Conservation (phyloP, 1,140 invertebrate species). For the Psilanteris sp. region DNA sequence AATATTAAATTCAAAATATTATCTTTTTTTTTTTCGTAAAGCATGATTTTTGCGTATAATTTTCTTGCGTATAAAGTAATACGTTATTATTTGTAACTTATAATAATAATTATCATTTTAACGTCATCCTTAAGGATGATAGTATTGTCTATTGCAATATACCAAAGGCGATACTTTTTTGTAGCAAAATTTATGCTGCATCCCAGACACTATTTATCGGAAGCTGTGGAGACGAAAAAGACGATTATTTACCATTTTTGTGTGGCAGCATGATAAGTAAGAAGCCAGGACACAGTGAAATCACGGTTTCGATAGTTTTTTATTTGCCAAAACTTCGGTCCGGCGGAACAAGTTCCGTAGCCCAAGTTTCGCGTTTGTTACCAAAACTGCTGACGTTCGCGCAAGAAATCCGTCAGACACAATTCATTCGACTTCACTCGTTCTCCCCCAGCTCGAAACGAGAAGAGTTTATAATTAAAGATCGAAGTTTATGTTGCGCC, state of each 20-base stretch:
- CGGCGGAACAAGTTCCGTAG: constrained; percentile 67
- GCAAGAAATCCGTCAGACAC: constrained; percentile 73
- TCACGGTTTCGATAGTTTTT: constrained; percentile 67
- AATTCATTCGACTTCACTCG: constrained; percentile 66
- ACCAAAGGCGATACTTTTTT: constrained; percentile 20
- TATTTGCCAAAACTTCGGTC: constrained; percentile 64
- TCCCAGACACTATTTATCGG: constrained; percentile 27
- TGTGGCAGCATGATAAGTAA: constrained; percentile 50
- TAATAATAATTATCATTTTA: no score
- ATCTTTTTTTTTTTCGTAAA: no score
- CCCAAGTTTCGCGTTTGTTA: constrained; percentile 71
- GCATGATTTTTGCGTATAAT: no score
- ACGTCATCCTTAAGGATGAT: no score
- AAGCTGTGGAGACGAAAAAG: constrained; percentile 54
- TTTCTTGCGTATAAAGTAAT: no score
- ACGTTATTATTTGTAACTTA: no score
- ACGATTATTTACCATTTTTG: constrained; percentile 69
- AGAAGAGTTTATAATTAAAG: constrained; percentile 77
- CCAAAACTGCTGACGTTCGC: constrained; percentile 72
- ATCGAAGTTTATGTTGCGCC: constrained; percentile 71
- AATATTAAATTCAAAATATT: no score
- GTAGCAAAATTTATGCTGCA: constrained; percentile 41
- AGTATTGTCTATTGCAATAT: no score
- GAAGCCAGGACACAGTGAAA: constrained; percentile 64
- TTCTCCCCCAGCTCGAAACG: constrained; percentile 46